Evolutionary conservation across 2,113 vertebrate genomes (phyloP).

Genomic region (Cololabis saira): DNA sequence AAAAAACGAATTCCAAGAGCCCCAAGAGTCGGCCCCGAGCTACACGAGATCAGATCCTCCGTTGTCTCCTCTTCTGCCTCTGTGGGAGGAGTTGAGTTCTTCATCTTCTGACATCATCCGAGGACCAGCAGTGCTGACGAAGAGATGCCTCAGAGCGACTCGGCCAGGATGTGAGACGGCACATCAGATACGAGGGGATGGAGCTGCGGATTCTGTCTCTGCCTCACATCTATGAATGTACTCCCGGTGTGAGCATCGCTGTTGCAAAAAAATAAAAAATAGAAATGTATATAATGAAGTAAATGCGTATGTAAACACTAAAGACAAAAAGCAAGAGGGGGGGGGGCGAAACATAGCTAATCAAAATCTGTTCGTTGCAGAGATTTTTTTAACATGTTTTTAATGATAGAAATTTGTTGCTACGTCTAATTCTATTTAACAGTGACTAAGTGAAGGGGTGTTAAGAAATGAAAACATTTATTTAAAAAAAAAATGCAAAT

Average conservation of each 20-base stretch:
- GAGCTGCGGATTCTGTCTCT: slow-evolving; percentile 61
- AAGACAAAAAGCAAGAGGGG: slow-evolving; percentile 55
- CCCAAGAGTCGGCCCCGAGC: slow-evolving; percentile 7
- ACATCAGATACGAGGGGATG: slow-evolving; percentile 30
- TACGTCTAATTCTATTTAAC: slow-evolving; percentile 67
- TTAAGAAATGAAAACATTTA: slow-evolving; percentile 45
- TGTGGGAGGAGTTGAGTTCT: slow-evolving; percentile 12
- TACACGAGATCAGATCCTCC: slow-evolving; percentile 16
- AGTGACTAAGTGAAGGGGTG: slow-evolving; percentile 49
- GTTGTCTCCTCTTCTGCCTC: slow-evolving; percentile 23
- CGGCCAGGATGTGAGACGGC: slow-evolving; percentile 31
- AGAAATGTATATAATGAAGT: slow-evolving; percentile 52
- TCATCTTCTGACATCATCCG: slow-evolving; percentile 3
- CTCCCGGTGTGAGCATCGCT: slow-evolving; percentile 71
- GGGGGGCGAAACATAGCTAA: slow-evolving; percentile 52
- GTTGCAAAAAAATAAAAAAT: slow-evolving; percentile 38
- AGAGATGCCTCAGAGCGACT: slow-evolving; percentile 6
- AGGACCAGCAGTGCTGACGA: slow-evolving; percentile 23
- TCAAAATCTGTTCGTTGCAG: slow-evolving; percentile 71
- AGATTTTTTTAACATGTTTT: slow-evolving; percentile 74
- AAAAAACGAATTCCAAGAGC: slow-evolving; percentile 28
- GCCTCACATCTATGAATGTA: slow-evolving; percentile 79
- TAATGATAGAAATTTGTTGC: slow-evolving; percentile 76
- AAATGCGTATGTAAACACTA: slow-evolving; percentile 65
- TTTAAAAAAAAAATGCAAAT: slow-evolving; percentile 35